Percentiles rank a stretch among this genome's conserved stretches.
These are phyloP conservation scores for Podarcis cretensis DNA, from an alignment of 2,113 vertebrate genomes.

Conservation along the genomic window DNA sequence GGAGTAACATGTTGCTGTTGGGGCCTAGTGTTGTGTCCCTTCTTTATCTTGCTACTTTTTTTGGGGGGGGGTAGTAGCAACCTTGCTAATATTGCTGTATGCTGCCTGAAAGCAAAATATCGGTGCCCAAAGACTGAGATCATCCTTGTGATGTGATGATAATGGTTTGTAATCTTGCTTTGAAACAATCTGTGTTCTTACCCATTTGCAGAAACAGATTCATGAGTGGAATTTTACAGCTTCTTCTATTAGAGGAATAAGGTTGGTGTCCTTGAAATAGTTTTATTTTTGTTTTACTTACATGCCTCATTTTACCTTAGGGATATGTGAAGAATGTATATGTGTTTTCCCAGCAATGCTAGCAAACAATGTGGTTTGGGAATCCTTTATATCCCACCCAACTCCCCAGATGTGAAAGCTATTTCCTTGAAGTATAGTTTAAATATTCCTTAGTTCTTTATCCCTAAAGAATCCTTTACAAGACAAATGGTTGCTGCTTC, in stretches of 20 bases:
- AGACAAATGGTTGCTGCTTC: too few species aligned
- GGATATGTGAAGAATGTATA: not conserved
- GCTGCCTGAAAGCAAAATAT: not conserved
- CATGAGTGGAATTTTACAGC: slow-evolving; percentile 95
- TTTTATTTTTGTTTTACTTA: slow-evolving; percentile 24
- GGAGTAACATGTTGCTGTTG: not conserved
- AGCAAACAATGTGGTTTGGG: too few species aligned
- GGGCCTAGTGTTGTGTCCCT: not conserved
- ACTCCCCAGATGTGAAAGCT: too few species aligned
- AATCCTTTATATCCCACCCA: too few species aligned
- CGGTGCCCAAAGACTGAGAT: not conserved
- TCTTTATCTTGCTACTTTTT: not conserved
- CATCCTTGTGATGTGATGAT: not conserved
- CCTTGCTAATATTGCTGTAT: not conserved
- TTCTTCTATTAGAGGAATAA: slow-evolving; percentile 92
- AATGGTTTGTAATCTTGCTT: slow-evolving; percentile 15
- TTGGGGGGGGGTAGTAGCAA: not conserved
- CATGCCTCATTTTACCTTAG: slow-evolving; percentile 6
- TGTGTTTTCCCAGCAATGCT: too few species aligned
- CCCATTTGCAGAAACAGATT: slow-evolving; percentile 86
- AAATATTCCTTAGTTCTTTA: not conserved
- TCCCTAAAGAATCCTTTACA: not conserved
- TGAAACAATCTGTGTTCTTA: slow-evolving; percentile 33
- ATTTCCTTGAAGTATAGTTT: too few species aligned
- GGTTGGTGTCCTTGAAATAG: slow-evolving; percentile 76